Base-by-base conservation (phyloP, 2,113 vertebrate species). In the Lasiurus borealis region DNA sequence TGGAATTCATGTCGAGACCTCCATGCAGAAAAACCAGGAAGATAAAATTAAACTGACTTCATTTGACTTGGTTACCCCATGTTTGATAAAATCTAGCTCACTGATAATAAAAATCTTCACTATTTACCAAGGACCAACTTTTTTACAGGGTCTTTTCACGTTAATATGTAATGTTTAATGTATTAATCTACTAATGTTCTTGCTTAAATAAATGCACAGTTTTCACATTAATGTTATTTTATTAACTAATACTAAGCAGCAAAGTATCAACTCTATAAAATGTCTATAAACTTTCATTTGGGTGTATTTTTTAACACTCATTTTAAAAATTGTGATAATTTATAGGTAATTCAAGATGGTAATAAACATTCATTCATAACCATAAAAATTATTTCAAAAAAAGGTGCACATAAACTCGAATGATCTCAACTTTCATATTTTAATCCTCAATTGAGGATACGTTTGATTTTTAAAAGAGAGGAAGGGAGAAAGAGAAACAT, bases 11-110 rank as follows among this genome's bases (percentile, higher is more conserved):
- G 12, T 88, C 78, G 86, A 90, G n/a, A 77, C 36, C 11, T 75
- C 77, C 36, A 93, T 40, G 23, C 50, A 94, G 69, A 69, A 84
- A 80, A 88, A 13, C 7, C 48, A 85, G 44, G 90, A 96, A 95
- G 44, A 86, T 36, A 96, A 96, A 92, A 96, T 73, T 77, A 59
- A 95, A 91, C 19, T 78, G 54, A 86, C 23, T 95, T 92, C 68
- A 86, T 93, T 31, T 94, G 54, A 85, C 15, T 95, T 90, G 68
- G 52, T 94, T 88, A 93, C 29, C 23, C 36, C n/a, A 81, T 68
- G 81, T 71, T 75, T 91, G 23, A 93, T 59, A 93, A 9, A 94
- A n/a, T 71, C 21, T 81, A 90, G 12, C 10, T 95, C 62, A 85
- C 9, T 72, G 44, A 81, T 62, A 83, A 89, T n/a, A 93, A 93